A percentile compares a stretch with the other conserved stretches of the same genome.
These are phyloP conservation scores for Aphis craccivora DNA, from an alignment of 1,140 invertebrate species.

Conservation along the genomic window DNA sequence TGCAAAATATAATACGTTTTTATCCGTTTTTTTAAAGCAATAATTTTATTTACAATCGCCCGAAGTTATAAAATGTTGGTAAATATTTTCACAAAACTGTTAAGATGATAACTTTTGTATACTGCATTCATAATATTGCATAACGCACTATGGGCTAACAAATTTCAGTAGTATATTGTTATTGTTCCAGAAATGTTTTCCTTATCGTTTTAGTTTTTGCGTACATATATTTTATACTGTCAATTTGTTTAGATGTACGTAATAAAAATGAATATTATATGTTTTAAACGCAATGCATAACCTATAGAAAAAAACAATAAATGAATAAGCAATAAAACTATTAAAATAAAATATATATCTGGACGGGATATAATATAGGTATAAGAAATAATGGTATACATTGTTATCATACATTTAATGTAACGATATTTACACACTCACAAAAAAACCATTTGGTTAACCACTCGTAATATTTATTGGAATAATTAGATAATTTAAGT, in stretches of 20 bases:
- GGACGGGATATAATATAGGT: not conserved
- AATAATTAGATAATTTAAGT: not conserved
- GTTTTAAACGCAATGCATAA: not conserved
- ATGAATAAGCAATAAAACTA: not conserved
- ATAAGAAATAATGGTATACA: not conserved
- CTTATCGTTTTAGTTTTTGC: conserved; percentile 15
- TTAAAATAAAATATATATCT: not conserved
- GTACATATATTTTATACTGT: not conserved
- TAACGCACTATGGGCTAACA: not conserved
- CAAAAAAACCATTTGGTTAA: not conserved
- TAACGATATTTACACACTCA: not conserved
- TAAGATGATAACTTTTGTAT: not conserved
- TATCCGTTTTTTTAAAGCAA: not conserved
- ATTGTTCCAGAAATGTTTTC: not conserved
- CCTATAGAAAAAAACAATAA: not conserved
- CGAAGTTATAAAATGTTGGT: not conserved
- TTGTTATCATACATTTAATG: not conserved
- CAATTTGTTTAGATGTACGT: not conserved
- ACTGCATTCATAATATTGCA: not conserved
- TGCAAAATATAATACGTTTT: not conserved
- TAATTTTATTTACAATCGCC: not conserved
- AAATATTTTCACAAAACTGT: not conserved
- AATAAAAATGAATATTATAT: not conserved
- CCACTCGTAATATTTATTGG: not conserved
- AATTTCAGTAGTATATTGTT: not conserved